Evolutionary conservation across 2,797 vertebrate genomes (phyloP).

Genomic region (Philypnodon macrostomus): DNA sequence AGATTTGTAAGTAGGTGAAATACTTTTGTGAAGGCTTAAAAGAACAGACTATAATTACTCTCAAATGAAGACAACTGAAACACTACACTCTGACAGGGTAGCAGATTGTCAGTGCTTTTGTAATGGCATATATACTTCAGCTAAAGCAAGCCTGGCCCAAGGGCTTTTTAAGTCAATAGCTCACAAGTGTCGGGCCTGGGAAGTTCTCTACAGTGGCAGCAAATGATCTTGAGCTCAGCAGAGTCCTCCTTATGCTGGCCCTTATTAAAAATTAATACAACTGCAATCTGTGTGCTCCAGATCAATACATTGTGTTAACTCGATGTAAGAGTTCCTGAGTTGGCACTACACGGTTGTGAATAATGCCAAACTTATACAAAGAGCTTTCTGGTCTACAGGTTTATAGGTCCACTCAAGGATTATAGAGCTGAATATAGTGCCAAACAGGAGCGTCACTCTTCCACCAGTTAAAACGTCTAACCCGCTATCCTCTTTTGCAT

Average conservation of each 20-base stretch:
- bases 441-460: too few relatives aligned
- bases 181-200: conserved; percentile 38
- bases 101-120: conserved; percentile 50
- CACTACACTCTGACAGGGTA: conserved; percentile 29
- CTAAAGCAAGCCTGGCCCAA: conserved; percentile 24
- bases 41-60: conserved; percentile 31
- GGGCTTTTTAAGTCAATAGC: conserved; percentile 52
- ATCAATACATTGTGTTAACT: conserved; percentile 58
- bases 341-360: conserved; percentile 45
- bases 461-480: too few relatives aligned
- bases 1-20: conserved; percentile 22
- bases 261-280: conserved; percentile 69
- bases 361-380: conserved; percentile 46
- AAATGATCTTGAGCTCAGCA: conserved; percentile 50
- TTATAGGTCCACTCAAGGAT: background rate
- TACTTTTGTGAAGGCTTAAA: conserved; percentile 21
- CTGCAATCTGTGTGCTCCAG: conserved; percentile 48
- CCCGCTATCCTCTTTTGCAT: too few relatives aligned
- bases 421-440: background rate
- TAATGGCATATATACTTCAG: conserved; percentile 50
- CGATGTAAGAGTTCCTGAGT: conserved; percentile 38
- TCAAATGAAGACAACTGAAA: conserved; percentile 46
- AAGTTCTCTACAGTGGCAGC: conserved; percentile 51
- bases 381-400: conserved; percentile 16
- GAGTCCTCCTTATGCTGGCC: conserved; percentile 28